Conservation (phyloP, 30 jellyfish, hydroid and myxozoan species). For the Aurelia sp. region DNA sequence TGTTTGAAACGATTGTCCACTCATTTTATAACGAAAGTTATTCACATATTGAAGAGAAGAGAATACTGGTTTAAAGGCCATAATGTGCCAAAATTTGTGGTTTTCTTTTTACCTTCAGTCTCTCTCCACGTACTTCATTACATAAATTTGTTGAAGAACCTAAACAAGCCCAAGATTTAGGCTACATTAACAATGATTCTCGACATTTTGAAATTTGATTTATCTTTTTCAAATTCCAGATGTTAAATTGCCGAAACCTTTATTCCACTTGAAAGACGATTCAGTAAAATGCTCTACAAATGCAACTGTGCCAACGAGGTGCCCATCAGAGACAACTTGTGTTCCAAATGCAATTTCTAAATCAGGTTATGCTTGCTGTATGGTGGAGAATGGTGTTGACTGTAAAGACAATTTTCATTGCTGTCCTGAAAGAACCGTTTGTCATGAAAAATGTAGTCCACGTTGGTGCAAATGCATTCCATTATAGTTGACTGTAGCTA, state of each 20-base stretch:
- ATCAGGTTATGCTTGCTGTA: slow-evolving; percentile 88
- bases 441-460: slow-evolving; percentile 82
- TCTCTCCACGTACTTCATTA: too few species aligned
- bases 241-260: slow-evolving; percentile 46
- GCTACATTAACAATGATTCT: too few species aligned
- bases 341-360: slow-evolving; percentile 75
- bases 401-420: slow-evolving; percentile 97
- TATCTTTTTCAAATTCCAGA: slow-evolving; percentile 31
- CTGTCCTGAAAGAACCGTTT: slow-evolving; percentile 82
- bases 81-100: too few species aligned
- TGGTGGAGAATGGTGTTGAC: slow-evolving; percentile 73
- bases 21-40: too few species aligned
- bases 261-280: slow-evolving; percentile 40
- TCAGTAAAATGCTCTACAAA: slow-evolving; percentile 45
- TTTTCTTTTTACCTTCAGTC: too few species aligned
- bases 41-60: too few species aligned
- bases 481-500: background rate
- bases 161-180: too few species aligned
- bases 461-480: slow-evolving; percentile 72
- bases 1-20: too few species aligned
- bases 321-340: slow-evolving; percentile 83
- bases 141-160: too few species aligned
- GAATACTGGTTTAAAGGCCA: too few species aligned
- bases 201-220: too few species aligned
- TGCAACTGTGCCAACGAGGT: slow-evolving; percentile 79